Percentiles rank a stretch among this genome's conserved stretches.
Evolutionary conservation across 2,888 invertebrate species (phyloP).

Genomic region (Caenorhabditis afra): DNA sequence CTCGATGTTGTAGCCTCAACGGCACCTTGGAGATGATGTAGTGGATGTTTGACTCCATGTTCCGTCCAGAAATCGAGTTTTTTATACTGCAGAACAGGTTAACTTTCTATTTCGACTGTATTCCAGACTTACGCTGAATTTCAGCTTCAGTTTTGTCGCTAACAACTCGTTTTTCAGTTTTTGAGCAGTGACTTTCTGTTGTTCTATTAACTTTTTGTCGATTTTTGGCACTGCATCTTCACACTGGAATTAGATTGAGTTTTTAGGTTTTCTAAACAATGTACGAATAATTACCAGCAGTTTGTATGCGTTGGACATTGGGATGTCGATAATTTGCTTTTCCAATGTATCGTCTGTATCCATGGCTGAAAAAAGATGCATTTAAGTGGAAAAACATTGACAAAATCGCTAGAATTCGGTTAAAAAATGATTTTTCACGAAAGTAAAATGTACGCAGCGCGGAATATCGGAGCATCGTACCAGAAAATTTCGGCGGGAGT

Average conservation of each 20-base stretch:
- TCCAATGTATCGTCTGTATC: constrained; percentile 19
- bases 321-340: constrained; percentile 5
- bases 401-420: background rate
- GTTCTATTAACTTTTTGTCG: constrained; percentile 24
- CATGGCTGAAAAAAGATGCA: constrained; percentile 24
- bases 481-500: background rate
- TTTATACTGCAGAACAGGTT: constrained; percentile 42
- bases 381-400: background rate
- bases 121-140: constrained; percentile 18
- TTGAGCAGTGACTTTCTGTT: constrained; percentile 12
- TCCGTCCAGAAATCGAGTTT: constrained; percentile 53
- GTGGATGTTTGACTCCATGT: constrained; percentile 38
- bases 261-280: background rate
- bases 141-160: constrained; percentile 20
- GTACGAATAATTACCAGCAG: constrained; percentile 23
- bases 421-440: constrained; percentile 17
- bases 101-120: background rate
- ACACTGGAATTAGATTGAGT: constrained; percentile 31
- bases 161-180: constrained; percentile 32
- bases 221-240: constrained; percentile 28
- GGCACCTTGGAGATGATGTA: constrained; percentile 30
- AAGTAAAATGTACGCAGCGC: constrained; percentile 10
- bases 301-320: constrained; percentile 50
- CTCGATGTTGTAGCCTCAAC: constrained; percentile 42
- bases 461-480: constrained; percentile 39